Evolutionary conservation across 2,888 invertebrate genomes (phyloP), one percentile per base, ranked within the genome.

Genomic region (Nowickia ferox): DNA sequence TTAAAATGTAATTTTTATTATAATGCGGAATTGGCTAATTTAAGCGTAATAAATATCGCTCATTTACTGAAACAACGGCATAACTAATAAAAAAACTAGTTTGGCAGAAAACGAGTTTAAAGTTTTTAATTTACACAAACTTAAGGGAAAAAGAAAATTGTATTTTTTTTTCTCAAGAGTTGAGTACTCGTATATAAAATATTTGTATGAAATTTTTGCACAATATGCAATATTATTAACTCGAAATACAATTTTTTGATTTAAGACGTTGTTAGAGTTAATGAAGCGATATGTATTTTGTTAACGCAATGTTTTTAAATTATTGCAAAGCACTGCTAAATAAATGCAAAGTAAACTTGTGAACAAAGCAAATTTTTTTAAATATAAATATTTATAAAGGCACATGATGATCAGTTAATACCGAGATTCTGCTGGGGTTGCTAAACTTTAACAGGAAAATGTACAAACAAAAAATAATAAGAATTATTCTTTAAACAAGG

Each of bases 381-480:
- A 40, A 59, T 48, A 63, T 66, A 65, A 42, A 57, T 22, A 68
- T 57, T 38, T 63, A n/a, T 65, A 61, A 69, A 71, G 30, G 51
- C 51, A 59, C 59, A 69, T 46, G 40, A 66, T 44, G 11, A 53
- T 53, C 30, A 30, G 6, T 55, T 61, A 44, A 46, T n/a, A 4
- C 30, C 5, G 42, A 75, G 6, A 68, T 48, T 77, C n/a, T 44
- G 53, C 4, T 44, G 75, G 53, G 81, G 74, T 75, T 68, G 66
- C 68, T 81, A 75, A 68, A 75, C 81, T 81, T 68, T 69, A 4
- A 48, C n/a, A 42, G 19, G 38, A 57, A 57, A 57, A 55, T 10
- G 42, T 30, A 69, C n/a, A 55, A 44, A 11, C 0, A 51, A 51
- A 69, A 69, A 19, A 13, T 69, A 30, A 30, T 30, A 30, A 30